Evolutionary conservation across 2,888 invertebrate species (phyloP).

Genomic region (Tetheella fluctuosa): DNA sequence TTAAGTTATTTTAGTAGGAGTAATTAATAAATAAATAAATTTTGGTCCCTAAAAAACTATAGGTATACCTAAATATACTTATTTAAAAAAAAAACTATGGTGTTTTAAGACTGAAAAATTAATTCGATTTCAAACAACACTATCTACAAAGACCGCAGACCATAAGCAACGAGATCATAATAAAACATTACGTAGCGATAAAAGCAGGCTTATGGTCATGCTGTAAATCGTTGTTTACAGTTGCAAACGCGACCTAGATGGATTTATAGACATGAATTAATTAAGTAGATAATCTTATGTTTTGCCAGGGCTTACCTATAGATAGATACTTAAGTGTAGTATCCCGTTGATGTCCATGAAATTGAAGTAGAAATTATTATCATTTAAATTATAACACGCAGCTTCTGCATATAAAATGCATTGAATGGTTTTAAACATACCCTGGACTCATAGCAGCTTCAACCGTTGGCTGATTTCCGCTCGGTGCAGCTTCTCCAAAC

Average conservation of each 20-base stretch:
- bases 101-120: too few relatives aligned
- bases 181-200: conserved; percentile 9
- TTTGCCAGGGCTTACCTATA: conserved; percentile 4
- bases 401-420: background rate
- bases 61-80: too few relatives aligned
- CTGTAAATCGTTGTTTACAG: conserved; percentile 11
- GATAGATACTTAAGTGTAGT: conserved; percentile 5
- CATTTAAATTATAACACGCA: background rate
- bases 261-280: conserved; percentile 20
- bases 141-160: too few relatives aligned
- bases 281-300: conserved; percentile 14
- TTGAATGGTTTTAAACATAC: too few relatives aligned
- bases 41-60: too few relatives aligned
- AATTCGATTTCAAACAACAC: background rate
- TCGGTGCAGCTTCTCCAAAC: too few relatives aligned
- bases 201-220: conserved; percentile 4
- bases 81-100: too few relatives aligned
- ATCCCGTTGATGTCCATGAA: conserved; percentile 12
- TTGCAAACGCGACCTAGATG: conserved; percentile 18
- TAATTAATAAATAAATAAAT: too few relatives aligned
- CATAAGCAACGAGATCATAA: conserved; percentile 15
- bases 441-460: too few relatives aligned
- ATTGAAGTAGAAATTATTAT: conserved; percentile 9
- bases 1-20: too few relatives aligned
- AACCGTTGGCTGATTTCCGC: too few relatives aligned